These are phyloP conservation scores for Physocephala rufipes DNA, from an alignment of 2,888 invertebrate genomes.

Conservation along the genomic window DNA sequence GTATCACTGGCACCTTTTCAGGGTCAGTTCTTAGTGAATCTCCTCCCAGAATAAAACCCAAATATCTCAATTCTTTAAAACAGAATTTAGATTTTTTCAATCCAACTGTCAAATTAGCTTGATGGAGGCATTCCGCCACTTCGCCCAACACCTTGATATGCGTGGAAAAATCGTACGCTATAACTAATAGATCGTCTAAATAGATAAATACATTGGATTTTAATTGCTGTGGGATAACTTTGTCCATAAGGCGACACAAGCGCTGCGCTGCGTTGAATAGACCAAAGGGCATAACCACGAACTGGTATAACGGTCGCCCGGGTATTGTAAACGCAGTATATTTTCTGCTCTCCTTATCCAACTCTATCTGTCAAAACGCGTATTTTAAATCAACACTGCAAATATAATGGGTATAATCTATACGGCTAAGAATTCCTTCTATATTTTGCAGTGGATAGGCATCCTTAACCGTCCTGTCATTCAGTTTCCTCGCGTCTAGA, in stretches of 20 bases:
- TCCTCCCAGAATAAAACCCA: conserved; percentile 37
- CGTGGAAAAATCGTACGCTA: conserved; percentile 34
- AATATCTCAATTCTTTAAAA: conserved; percentile 40
- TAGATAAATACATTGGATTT: conserved; percentile 13
- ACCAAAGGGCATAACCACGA: neutral
- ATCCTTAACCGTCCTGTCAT: conserved; percentile 15
- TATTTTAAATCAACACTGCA: conserved; percentile 14
- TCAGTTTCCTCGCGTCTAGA: conserved; percentile 24
- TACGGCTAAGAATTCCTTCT: conserved; percentile 4
- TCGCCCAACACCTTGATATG: conserved; percentile 32
- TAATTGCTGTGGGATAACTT: neutral
- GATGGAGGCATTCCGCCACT: conserved; percentile 32
- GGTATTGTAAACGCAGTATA: neutral
- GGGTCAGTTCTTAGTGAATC: conserved; percentile 37
- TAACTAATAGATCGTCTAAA: conserved; percentile 36
- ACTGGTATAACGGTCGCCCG: neutral
- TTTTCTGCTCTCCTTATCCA: neutral
- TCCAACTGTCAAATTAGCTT: conserved; percentile 38
- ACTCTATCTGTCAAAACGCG: conserved; percentile 6
- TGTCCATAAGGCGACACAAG: neutral
- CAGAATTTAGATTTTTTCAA: conserved; percentile 38
- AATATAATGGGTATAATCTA: neutral
- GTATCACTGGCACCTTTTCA: conserved; percentile 35
- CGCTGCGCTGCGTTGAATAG: conserved; percentile 11
- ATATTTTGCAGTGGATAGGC: conserved; percentile 17